A percentile compares a stretch with the other conserved stretches of the same genome.
phyloP scores from a whole-genome alignment of 2,888 invertebrate species.

The Fragum sueziense region DNA sequence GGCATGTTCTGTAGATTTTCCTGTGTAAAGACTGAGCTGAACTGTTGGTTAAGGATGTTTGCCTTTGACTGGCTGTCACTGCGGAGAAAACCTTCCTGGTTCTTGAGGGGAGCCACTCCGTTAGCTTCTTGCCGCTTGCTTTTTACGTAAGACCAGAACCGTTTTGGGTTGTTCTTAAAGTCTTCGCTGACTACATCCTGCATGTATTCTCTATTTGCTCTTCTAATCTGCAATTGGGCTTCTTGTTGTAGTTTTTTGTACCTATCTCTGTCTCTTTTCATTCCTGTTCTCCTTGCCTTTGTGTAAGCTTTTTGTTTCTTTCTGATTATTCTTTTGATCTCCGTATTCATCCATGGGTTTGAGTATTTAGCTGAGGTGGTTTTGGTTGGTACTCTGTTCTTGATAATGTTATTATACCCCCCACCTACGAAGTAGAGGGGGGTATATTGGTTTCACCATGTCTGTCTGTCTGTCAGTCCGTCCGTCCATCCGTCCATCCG shows the following conservation, averaged over 20 bases:
- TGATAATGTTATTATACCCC: background rate
- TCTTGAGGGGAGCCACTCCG: background rate
- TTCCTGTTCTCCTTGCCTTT: conserved; percentile 1
- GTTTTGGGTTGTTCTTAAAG: background rate
- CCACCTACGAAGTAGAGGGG: too few species aligned
- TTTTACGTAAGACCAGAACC: background rate
- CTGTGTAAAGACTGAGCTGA: background rate
- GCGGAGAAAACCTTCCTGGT: too few species aligned
- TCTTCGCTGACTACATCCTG: background rate
- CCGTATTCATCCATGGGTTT: conserved; percentile 35
- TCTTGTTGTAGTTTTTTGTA: background rate
- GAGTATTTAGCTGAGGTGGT: background rate
- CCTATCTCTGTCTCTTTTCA: background rate
- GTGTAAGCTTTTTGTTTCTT: conserved; percentile 24
- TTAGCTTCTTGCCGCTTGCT: background rate
- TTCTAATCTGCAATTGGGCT: background rate
- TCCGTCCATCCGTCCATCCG: too few species aligned
- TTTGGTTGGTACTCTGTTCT: background rate
- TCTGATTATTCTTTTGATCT: conserved; percentile 6
- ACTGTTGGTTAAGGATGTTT: too few species aligned
- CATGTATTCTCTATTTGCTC: background rate
- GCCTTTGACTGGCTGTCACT: too few species aligned
- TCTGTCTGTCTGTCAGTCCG: too few species aligned
- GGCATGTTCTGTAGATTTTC: background rate
- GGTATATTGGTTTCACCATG: too few species aligned